A percentile compares a stretch with the other conserved stretches of the same genome.
Evolutionary conservation across 1,140 invertebrate species (phyloP).

Genomic region (Ceratina calcarata): DNA sequence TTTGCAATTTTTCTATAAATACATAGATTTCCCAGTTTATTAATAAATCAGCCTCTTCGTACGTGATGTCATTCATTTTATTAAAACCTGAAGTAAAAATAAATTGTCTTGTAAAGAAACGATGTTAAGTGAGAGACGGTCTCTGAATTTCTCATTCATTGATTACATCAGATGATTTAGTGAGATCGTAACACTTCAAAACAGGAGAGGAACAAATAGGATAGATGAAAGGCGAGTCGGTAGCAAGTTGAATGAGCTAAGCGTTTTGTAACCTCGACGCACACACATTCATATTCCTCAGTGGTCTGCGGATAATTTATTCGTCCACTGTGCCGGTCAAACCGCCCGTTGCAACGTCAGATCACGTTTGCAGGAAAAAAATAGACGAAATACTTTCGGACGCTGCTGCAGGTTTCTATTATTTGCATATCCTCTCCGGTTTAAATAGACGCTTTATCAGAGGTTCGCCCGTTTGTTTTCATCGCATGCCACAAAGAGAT

Average conservation of each 20-base stretch:
- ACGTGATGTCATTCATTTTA: too few relatives aligned
- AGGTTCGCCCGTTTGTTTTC: neutral
- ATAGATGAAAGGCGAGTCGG: constrained; percentile 3
- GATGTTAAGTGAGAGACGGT: too few relatives aligned
- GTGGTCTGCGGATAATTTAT: constrained; percentile 50
- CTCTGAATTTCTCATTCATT: too few relatives aligned
- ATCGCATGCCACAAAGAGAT: neutral
- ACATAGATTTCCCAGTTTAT: too few relatives aligned
- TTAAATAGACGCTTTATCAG: neutral
- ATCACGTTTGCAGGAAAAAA: constrained; percentile 45
- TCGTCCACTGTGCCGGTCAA: constrained; percentile 30
- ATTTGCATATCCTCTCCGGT: too few relatives aligned
- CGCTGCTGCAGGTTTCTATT: constrained; percentile 2
- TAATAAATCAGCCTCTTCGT: too few relatives aligned
- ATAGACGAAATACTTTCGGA: constrained; percentile 29
- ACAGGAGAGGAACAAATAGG: neutral
- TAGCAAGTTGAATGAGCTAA: constrained; percentile 30
- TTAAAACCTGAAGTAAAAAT: too few relatives aligned
- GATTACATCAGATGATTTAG: too few relatives aligned
- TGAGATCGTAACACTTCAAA: too few relatives aligned
- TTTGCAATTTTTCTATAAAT: too few relatives aligned
- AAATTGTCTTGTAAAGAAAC: too few relatives aligned
- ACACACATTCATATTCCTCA: constrained; percentile 44
- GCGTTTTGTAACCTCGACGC: constrained; percentile 31
- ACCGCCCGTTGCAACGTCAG: constrained; percentile 37